These are phyloP conservation scores for Trissoscelio sp. DNA, from an alignment of 2,888 invertebrate species.

Conservation along the genomic window DNA sequence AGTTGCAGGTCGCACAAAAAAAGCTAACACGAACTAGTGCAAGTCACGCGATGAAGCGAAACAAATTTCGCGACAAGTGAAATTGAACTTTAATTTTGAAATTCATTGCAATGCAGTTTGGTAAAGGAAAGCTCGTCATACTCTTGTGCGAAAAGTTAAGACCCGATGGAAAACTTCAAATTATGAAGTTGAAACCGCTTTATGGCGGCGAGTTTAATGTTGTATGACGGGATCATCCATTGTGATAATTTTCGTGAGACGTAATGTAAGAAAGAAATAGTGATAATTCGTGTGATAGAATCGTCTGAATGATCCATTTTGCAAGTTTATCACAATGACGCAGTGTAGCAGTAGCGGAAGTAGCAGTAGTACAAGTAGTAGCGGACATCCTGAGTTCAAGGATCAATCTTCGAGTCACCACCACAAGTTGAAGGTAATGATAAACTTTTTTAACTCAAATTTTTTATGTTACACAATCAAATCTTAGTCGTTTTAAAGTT, in stretches of 20 bases:
- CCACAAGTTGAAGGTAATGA: conserved; percentile 78
- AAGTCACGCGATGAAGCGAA: conserved; percentile 19
- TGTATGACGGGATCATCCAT: neutral
- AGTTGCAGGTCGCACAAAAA: conserved; percentile 44
- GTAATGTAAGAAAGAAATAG: neutral
- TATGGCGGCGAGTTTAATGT: neutral
- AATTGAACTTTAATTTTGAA: neutral
- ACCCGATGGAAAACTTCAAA: neutral
- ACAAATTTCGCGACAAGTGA: conserved; percentile 14
- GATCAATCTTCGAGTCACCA: conserved; percentile 66
- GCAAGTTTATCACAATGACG: conserved; percentile 72
- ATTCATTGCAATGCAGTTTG: neutral
- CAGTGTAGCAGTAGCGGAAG: conserved; percentile 79
- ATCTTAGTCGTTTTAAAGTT: too few relatives aligned
- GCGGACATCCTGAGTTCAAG: conserved; percentile 74
- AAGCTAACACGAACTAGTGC: neutral
- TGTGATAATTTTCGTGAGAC: neutral
- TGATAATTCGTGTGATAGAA: conserved; percentile 8
- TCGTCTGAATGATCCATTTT: conserved; percentile 24
- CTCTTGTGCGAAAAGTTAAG: neutral
- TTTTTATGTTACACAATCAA: too few relatives aligned
- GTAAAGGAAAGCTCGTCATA: neutral
- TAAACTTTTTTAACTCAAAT: too few relatives aligned
- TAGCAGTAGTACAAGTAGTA: conserved; percentile 77
- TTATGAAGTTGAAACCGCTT: neutral